Percentiles rank a stretch among this genome's conserved stretches.
Evolutionary conservation across 2,113 vertebrate species (phyloP).

Genomic region (Isichthys henryi): DNA sequence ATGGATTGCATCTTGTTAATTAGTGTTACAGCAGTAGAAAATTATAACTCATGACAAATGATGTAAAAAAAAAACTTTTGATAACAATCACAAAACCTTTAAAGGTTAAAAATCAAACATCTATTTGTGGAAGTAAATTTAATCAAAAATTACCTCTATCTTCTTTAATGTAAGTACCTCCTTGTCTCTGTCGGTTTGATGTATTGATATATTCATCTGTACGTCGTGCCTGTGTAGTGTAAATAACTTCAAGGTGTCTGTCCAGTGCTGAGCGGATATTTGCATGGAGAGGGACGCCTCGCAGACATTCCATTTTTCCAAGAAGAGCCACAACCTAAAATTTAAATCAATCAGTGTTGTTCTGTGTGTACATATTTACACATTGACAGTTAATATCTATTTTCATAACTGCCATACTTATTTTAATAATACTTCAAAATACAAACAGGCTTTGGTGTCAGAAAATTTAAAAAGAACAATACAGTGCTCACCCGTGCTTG

Average conservation of each 20-base stretch:
- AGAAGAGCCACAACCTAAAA: conserved; percentile 56
- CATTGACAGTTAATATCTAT: background rate
- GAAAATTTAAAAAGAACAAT: background rate
- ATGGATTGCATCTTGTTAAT: background rate
- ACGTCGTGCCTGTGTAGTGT: conserved; percentile 42
- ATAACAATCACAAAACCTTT: background rate
- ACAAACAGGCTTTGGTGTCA: background rate
- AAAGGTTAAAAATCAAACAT: background rate
- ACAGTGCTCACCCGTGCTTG: conserved; percentile 50
- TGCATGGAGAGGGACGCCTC: conserved; percentile 41
- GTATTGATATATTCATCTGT: conserved; percentile 44
- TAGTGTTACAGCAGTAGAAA: background rate
- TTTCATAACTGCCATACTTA: background rate
- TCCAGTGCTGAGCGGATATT: conserved; percentile 50
- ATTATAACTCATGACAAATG: background rate
- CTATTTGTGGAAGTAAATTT: background rate
- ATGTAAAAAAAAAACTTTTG: background rate
- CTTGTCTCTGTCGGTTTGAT: conserved; percentile 46
- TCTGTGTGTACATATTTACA: background rate
- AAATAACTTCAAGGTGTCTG: conserved; percentile 50
- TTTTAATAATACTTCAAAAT: background rate
- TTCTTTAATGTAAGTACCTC: conserved; percentile 37
- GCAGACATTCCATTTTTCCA: conserved; percentile 50
- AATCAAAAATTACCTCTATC: conserved; percentile 49
- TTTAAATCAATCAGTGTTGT: background rate